Base-by-base conservation (phyloP, 2,797 vertebrate genomes). In the Premnoplex brunnescens region DNA sequence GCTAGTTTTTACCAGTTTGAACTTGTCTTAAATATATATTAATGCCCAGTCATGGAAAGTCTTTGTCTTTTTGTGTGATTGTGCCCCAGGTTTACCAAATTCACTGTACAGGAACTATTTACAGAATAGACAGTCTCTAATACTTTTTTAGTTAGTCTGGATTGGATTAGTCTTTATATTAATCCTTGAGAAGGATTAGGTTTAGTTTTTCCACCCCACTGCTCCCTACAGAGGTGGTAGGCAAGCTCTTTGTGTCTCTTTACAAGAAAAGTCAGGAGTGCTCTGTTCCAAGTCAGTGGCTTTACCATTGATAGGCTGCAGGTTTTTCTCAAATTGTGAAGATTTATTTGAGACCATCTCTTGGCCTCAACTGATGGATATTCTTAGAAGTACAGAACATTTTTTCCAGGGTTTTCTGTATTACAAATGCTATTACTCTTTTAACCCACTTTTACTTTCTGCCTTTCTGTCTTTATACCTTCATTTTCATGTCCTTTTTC, bases 191-290 rank as follows among this genome's bases (percentile, higher is more conserved):
- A 69, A 55, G 24, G 17, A 37, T 82, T 37, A 60, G 10, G 36
- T 62, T 75, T 75, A 16, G 12, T 34, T 82, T 59, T 82, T 66
- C 71, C 24, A 68, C 43, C 4, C 15, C 48, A 17, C 30, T 0
- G 0, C 28, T 85, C 28, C 51, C 17, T 52, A 1, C 0, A 0
- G 27, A 28, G 37, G 32, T 44, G 28, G 30, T 55, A 58, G 49
- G 55, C 32, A 67, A 71, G 14, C 26, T 55, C 4, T 43, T 87
- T 82, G 28, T 73, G 1, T 55, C 0, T 0, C 68, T 66, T 54
- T 19, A 48, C 72, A 39, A 18, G 41, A 24, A 9, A 26, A 60
- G 37, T 27, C 32, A 19, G 20, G 32, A 75, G 34, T 79, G 9
- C 20, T 66, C n/a, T 79, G n/a, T 14, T 46, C 46, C 20, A 14